Evolutionary conservation across 2,797 vertebrate genomes (phyloP), one percentile per base, ranked within the genome.

Genomic region (Eurystomus glaucurus): DNA sequence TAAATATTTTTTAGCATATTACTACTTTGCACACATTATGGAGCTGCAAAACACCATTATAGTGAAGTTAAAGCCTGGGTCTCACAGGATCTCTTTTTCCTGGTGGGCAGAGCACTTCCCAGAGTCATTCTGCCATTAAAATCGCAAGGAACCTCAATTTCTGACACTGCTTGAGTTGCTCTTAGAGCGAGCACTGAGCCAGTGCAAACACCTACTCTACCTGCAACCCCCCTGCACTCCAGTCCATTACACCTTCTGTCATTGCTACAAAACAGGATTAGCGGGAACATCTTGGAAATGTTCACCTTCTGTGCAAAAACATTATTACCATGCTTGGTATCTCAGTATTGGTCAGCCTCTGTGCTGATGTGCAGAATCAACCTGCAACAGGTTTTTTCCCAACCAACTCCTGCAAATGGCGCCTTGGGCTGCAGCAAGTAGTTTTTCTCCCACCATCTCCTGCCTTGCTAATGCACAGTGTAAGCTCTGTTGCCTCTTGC

Each of bases 401-500:
- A 48, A 0, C 16, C 7, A 31, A 29, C 41, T 90, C 33, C 46
- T 79, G 37, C 45, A 77, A 76, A 61, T 2, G 28, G 35, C 61
- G 54, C 62, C 93, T 62, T 64, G 65, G 41, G 81, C 84, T 90
- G 55, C 82, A 90, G 84, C 71, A 75, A 45, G 41, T 37, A 39
- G 31, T 41, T 90, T 68, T 76, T 72, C 14, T 39, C 41, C 57
- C 75, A 61, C 60, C 9, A 11, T 45, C 54, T 87, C 65, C 29
- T 70, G 69, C 68, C 75, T 95, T 78, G 70, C 77, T 93, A 64
- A 84, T 79, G 43, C 69, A 75, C 41, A 35, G 52, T n/a, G 39
- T 91, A 90, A 88, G 88, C 60, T 96, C 74, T 79, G 64, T 55
- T 84, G 81, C 72, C 46, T 94, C 96, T 97, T 79, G 86, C 84